These are phyloP conservation scores for Lepidurus packardi DNA, from an alignment of 1,140 invertebrate species.

Conservation along the genomic window DNA sequence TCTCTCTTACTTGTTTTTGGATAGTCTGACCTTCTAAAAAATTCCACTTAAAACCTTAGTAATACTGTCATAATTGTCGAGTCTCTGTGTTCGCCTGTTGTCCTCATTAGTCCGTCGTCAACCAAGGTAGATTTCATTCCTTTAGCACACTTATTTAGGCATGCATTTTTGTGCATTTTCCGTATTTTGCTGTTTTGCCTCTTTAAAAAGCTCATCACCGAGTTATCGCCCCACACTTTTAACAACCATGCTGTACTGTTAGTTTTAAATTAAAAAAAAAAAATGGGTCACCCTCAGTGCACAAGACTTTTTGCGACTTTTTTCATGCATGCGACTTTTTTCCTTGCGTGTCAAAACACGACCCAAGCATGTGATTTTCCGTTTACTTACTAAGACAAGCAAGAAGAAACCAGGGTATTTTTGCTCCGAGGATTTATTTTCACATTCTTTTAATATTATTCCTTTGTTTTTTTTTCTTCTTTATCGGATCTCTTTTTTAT, in stretches of 20 bases:
- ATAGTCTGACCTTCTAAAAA: constrained; percentile 10
- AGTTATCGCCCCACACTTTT: too few relatives aligned
- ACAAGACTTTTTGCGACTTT: too few relatives aligned
- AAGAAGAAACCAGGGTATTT: neutral
- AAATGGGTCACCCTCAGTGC: too few relatives aligned
- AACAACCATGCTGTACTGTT: too few relatives aligned
- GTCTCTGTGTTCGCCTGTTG: constrained; percentile 17
- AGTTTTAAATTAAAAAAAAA: too few relatives aligned
- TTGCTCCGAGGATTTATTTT: constrained; percentile 12
- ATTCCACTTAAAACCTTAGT: constrained; percentile 2
- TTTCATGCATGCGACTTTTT: too few relatives aligned
- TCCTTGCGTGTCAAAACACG: too few relatives aligned
- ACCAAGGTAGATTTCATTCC: constrained; percentile 13
- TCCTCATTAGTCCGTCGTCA: constrained; percentile 17
- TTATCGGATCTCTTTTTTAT: constrained; percentile 22
- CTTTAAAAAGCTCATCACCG: too few relatives aligned
- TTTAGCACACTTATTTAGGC: neutral
- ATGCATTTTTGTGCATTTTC: neutral
- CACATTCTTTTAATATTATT: constrained; percentile 18
- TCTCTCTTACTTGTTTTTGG: neutral
- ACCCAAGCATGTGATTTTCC: neutral
- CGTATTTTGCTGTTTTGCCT: too few relatives aligned
- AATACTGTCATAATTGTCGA: constrained; percentile 14
- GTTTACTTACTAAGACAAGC: neutral
- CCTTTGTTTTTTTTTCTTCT: constrained; percentile 27